These are phyloP conservation scores for Drosophila ficusphila DNA, from an alignment of 1,140 invertebrate genomes.

Conservation along the genomic window DNA sequence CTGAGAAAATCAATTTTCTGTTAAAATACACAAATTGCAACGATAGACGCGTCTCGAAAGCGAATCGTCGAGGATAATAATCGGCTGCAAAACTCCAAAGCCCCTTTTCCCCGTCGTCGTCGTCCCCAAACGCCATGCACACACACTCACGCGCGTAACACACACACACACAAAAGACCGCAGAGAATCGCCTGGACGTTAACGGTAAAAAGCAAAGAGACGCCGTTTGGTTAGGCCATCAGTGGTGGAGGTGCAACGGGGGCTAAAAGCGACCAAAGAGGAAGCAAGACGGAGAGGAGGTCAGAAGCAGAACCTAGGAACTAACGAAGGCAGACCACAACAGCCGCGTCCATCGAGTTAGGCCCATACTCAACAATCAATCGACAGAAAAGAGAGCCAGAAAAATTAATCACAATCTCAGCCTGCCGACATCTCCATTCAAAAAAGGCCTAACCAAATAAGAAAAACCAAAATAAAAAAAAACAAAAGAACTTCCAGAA, in stretches of 20 bases:
- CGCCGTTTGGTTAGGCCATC: slow-evolving; percentile 75
- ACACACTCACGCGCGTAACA: slow-evolving; percentile 37
- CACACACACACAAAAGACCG: slow-evolving; percentile 24
- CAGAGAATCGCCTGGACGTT: slow-evolving; percentile 22
- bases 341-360: slow-evolving; percentile 37
- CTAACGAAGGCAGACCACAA: slow-evolving; percentile 21
- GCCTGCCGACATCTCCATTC: slow-evolving; percentile 63
- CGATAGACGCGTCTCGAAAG: slow-evolving; percentile 46
- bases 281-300: slow-evolving; percentile 2
- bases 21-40: slow-evolving; percentile 68
- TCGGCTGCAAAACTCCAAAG: slow-evolving; percentile 41
- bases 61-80: slow-evolving; percentile 30
- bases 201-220: slow-evolving; percentile 36
- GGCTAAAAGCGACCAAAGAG: slow-evolving; percentile 28
- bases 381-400: slow-evolving; percentile 7
- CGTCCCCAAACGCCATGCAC: slow-evolving; percentile 65
- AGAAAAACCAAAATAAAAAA: slow-evolving; percentile 15
- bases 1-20: slow-evolving; percentile 68
- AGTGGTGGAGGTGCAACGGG: slow-evolving; percentile 77
- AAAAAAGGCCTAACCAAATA: slow-evolving; percentile 50
- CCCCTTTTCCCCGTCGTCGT: slow-evolving; percentile 22
- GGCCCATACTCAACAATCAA: slow-evolving; percentile 18
- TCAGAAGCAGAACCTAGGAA: neutral
- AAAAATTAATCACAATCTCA: slow-evolving; percentile 23
- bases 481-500: neutral